Evolutionary conservation across 92 coral and sea anemone species (phyloP).

Genomic region (Galaxea fascicularis): DNA sequence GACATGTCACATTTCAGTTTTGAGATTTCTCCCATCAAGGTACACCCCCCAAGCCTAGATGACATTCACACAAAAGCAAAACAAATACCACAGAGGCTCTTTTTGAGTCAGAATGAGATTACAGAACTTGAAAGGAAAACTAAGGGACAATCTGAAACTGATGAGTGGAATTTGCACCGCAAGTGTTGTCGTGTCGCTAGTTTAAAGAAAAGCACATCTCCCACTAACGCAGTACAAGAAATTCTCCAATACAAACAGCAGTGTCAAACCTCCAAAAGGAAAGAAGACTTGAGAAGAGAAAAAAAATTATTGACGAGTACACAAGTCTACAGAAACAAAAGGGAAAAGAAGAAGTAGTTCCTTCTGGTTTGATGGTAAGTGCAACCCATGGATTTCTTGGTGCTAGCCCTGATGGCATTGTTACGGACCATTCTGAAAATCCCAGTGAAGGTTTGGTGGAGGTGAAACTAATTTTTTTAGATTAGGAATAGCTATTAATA

Average conservation of each 20-base stretch:
- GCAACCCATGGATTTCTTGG: background rate
- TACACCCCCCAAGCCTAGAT: slow-evolving; percentile 23
- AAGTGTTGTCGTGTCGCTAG: background rate
- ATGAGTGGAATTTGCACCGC: slow-evolving; percentile 12
- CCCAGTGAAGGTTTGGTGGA: slow-evolving; percentile 3
- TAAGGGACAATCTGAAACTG: slow-evolving; percentile 17
- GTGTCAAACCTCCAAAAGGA: background rate
- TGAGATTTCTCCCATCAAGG: slow-evolving; percentile 21
- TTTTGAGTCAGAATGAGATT: background rate
- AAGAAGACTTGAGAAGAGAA: slow-evolving; percentile 22
- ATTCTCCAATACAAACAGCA: slow-evolving; percentile 13
- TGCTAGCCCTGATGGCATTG: slow-evolving; percentile 4
- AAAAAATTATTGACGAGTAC: slow-evolving; percentile 15
- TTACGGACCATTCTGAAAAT: background rate
- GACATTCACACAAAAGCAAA: slow-evolving; percentile 22
- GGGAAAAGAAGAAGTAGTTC: background rate
- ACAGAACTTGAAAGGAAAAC: slow-evolving; percentile 9
- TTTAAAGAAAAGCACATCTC: slow-evolving; percentile 1
- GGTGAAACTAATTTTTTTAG: background rate
- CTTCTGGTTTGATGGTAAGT: background rate
- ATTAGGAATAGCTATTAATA: background rate
- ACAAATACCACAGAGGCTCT: background rate
- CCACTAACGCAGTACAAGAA: slow-evolving; percentile 26
- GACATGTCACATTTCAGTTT: background rate
- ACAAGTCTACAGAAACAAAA: background rate